Base-by-base conservation (phyloP, 1,140 invertebrate genomes). In the Dendrolimus punctatus region DNA sequence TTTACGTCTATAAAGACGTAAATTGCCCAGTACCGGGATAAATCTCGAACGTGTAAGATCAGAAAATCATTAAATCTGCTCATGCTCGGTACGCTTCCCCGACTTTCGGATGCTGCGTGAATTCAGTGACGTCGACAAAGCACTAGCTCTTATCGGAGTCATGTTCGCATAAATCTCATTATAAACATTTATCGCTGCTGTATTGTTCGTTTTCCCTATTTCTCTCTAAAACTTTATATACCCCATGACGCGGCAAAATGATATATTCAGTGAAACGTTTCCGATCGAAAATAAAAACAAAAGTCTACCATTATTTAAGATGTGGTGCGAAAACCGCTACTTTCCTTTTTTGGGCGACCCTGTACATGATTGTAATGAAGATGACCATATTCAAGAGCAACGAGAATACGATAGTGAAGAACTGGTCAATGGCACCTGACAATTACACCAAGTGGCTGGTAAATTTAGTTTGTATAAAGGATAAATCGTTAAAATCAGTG, bases 351-450 rank as follows among this genome's bases (percentile, higher is more conserved):
- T 87, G 85, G 86, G 85, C 80, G 39, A 72, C 82, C 4, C 59
- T 87, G 5, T 88, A 87, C 53, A 69, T 87, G 64, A 55, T 85
- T 36, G 83, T 87, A n/a, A 86, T 88, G 85, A 88, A 80, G 65
- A 72, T 87, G 76, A 87, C 85, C 0, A 70, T 88, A 56, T 85
- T 87, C 73, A 88, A 86, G 57, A 74, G 66, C 66, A 73, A 57
- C 47, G 53, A 45, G 50, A 74, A 54, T 41, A 58, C 66, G 0
- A 58, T 69, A 41, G 64, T 64, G 50, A 76, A 74, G 64, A 76
- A 82, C 42, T 84, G 73, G 76, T 62, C 73, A 41, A 66, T 70
- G 44, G 54, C 65, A 71, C 79, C 77, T 81, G 82, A 85, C 69
- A 85, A 85, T 64, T 84, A 85, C 63, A 80, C 74, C 38, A 81